A percentile compares a stretch with the other conserved stretches of the same genome.
phyloP scores from a whole-genome alignment of 2,113 vertebrate genomes.

The Oryzias javanicus region DNA sequence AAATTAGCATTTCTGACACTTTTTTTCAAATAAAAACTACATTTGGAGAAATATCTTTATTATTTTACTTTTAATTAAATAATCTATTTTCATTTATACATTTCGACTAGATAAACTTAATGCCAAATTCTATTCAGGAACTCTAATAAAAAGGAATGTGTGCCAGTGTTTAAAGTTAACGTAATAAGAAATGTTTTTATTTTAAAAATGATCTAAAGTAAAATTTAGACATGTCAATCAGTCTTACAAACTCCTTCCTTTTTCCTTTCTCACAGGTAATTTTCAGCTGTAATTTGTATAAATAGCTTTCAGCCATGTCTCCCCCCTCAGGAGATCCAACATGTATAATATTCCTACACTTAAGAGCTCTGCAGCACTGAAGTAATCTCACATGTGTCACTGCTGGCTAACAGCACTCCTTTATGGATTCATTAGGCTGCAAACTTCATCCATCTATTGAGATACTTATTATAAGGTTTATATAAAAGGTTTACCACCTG shows the following conservation, averaged over 20 bases:
- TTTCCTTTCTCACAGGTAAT: constrained; percentile 24
- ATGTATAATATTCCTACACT: constrained; percentile 43
- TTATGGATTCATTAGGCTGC: constrained; percentile 38
- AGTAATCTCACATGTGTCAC: constrained; percentile 47
- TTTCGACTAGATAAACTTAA: too few relatives aligned
- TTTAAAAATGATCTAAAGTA: not conserved
- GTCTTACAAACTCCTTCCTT: not conserved
- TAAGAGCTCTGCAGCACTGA: constrained; percentile 47
- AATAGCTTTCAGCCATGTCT: constrained; percentile 35
- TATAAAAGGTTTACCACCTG: not conserved
- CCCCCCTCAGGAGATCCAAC: constrained; percentile 50
- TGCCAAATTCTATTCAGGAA: not conserved
- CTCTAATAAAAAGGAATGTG: not conserved
- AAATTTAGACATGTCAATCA: not conserved
- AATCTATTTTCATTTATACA: too few relatives aligned
- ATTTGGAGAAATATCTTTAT: not conserved
- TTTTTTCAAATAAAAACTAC: not conserved
- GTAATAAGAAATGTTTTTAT: not conserved
- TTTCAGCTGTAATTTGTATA: constrained; percentile 50
- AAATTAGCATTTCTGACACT: not conserved
- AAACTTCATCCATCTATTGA: constrained; percentile 14
- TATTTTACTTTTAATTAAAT: too few relatives aligned
- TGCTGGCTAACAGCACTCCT: constrained; percentile 26
- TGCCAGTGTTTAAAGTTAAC: not conserved
- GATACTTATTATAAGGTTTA: constrained; percentile 4